Base-by-base conservation (phyloP, 2,888 invertebrate genomes). In the Yponomeuta sedellus region DNA sequence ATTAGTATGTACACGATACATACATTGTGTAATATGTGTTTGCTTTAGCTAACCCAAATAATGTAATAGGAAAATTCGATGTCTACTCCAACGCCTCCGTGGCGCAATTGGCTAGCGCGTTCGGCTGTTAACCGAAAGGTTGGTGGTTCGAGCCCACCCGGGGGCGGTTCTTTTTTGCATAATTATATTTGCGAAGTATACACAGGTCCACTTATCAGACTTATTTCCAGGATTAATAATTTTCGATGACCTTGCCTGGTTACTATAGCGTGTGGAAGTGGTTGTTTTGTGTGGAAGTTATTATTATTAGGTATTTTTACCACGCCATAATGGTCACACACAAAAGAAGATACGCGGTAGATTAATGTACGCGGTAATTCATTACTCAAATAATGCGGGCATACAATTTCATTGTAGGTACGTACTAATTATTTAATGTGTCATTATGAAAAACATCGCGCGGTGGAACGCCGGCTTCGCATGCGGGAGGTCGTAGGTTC, bases 51-150 rank as follows among this genome's bases (percentile, higher is more conserved):
- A 16, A 16, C 44, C 5, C 20, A 64, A 25, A 64, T 11, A 10
- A 57, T 34, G 2, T 34, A 39, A 28, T 34, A 8, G 1, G 3
- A 39, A 19, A 66, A 52, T 66, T 61, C 16, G 44, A 19, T 11
- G 3, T 10, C 39, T 8, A n/a, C n/a, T 5, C 20, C 66, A 56
- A 52, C 62, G 92, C 92, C 95, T 95, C 95, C 96, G 96, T 97
- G 96, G 96, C 96, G 96, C 96, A 97, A 96, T 96, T 83, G 97
- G 97, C 93, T 96, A 97, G 97, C 97, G 97, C 97, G 97, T 97
- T 97, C 97, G 97, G 97, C 97, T 97, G 97, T 97, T 97, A 97
- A 97, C 97, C 97, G 97, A 97, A 97, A 97, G 97, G 97, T 97
- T 97, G 97, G 96, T 97, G 97, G 97, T 97, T 97, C 97, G 95